Conservation (phyloP, 2,888 invertebrate species). For the Arrhopalites spinosus region DNA sequence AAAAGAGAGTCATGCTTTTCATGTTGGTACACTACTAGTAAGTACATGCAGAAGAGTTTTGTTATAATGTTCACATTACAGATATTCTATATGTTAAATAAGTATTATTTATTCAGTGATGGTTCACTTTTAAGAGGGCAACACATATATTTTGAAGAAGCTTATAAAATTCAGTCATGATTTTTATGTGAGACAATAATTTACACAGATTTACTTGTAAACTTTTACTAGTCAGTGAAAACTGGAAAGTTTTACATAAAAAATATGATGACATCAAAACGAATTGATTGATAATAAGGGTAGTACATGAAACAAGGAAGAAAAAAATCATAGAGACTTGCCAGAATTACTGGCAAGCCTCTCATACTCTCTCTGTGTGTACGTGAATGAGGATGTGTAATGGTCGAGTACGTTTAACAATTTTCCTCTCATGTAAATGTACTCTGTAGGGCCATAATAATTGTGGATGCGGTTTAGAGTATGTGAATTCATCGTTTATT, state of each 20-base stretch:
- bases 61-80: too few relatives aligned
- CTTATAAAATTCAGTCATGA: too few relatives aligned
- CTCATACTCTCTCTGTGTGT: not conserved
- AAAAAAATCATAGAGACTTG: not conserved
- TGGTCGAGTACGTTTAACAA: not conserved
- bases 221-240: constrained; percentile 9
- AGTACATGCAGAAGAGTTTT: too few relatives aligned
- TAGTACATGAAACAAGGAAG: not conserved
- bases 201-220: not conserved
- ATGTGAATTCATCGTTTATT: constrained; percentile 11
- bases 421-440: not conserved
- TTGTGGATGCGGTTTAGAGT: not conserved
- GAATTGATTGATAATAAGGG: constrained; percentile 11
- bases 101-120: too few relatives aligned
- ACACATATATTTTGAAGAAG: too few relatives aligned
- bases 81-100: too few relatives aligned
- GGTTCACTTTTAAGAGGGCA: too few relatives aligned
- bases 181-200: constrained; percentile 4
- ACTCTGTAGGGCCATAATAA: not conserved
- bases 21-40: too few relatives aligned
- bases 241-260: not conserved
- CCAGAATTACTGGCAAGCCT: not conserved
- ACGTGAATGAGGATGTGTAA: not conserved
- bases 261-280: constrained; percentile 12
- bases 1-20: too few relatives aligned